Conservation (phyloP, 1,140 invertebrate species). For the Diploscapter pachys region DNA sequence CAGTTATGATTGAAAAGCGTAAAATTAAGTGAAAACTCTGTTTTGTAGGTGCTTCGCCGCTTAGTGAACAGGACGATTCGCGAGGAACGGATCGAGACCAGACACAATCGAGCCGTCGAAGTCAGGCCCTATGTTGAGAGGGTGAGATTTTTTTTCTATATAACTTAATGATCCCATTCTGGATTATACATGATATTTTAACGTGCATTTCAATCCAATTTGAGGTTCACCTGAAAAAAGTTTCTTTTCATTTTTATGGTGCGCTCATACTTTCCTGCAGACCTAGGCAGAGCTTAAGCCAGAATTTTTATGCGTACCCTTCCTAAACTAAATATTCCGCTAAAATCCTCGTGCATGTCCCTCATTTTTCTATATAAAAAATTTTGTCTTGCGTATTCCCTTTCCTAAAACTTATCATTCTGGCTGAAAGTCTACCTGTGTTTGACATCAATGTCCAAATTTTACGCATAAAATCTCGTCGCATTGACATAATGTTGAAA, state of each 20-base stretch:
- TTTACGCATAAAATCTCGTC: background rate
- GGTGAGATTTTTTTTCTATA: slow-evolving; percentile 26
- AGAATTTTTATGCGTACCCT: no score
- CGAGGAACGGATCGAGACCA: slow-evolving; percentile 49
- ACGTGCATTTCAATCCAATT: no score
- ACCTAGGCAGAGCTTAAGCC: no score
- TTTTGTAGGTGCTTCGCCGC: slow-evolving; percentile 40
- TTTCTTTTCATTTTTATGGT: no score
- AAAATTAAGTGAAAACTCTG: background rate
- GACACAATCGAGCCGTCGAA: slow-evolving; percentile 49
- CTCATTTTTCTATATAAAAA: no score
- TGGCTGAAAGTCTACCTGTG: background rate
- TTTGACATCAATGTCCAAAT: background rate
- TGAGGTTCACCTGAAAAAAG: no score
- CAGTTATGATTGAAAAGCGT: slow-evolving; percentile 13
- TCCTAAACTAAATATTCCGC: no score
- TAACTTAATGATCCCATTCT: slow-evolving; percentile 23
- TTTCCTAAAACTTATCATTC: no score
- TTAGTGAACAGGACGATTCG: slow-evolving; percentile 50
- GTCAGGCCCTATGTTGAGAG: slow-evolving; percentile 46
- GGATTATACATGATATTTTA: no score
- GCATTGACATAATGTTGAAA: background rate
- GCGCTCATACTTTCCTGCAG: no score
- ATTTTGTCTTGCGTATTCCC: no score
- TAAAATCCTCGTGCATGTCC: no score